These are phyloP conservation scores for Leptoteleia sp. DNA, from an alignment of 1,140 invertebrate genomes.

Conservation along the genomic window DNA sequence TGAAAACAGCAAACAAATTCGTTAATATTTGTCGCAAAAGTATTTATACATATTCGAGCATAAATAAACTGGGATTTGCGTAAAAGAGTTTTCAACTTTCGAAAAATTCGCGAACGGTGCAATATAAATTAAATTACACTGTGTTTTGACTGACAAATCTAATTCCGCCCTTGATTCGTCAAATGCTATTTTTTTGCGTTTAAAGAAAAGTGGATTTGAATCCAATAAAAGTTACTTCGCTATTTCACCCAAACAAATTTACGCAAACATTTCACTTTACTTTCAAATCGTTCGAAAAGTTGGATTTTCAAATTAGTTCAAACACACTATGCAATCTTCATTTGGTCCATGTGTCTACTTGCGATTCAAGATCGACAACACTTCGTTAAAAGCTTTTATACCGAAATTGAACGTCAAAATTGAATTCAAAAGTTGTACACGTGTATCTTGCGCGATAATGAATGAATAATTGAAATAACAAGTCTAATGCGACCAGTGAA, in stretches of 20 bases:
- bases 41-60: too few species aligned
- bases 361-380: slow-evolving; percentile 28
- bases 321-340: slow-evolving; percentile 17
- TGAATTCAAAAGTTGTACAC: slow-evolving; percentile 15
- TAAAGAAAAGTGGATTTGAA: slow-evolving; percentile 21
- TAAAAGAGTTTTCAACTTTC: neutral
- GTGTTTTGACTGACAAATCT: slow-evolving; percentile 20
- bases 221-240: slow-evolving; percentile 38
- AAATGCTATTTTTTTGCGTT: slow-evolving; percentile 20
- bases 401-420: slow-evolving; percentile 27
- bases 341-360: neutral
- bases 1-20: too few species aligned
- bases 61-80: too few species aligned
- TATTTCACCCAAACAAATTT: slow-evolving; percentile 29
- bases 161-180: slow-evolving; percentile 26
- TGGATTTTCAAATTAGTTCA: slow-evolving; percentile 42
- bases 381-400: slow-evolving; percentile 39
- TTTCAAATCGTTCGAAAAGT: slow-evolving; percentile 40
- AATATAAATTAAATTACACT: slow-evolving; percentile 11
- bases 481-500: slow-evolving; percentile 3
- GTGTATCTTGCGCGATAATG: slow-evolving; percentile 17
- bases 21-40: too few species aligned
- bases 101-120: neutral
- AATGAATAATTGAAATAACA: slow-evolving; percentile 34
- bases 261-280: slow-evolving; percentile 33